Base-by-base conservation (phyloP, 2,888 invertebrate genomes). In the Thecocarcelia acutangulata region DNA sequence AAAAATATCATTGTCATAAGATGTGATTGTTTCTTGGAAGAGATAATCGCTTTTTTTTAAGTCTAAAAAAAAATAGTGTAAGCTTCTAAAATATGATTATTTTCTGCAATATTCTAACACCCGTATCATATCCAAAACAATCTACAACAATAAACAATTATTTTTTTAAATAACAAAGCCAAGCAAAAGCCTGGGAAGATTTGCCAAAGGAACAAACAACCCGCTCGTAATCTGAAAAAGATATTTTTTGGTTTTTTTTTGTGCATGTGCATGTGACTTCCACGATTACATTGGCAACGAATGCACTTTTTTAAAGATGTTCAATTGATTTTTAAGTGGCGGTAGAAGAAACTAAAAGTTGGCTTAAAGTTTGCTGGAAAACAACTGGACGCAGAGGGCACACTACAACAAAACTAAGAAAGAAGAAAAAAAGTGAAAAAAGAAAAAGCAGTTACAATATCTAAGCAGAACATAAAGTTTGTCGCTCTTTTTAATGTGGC, bases 391-490 rank as follows among this genome's bases (percentile, higher is more conserved):
- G 17, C 21, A 28, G 17, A 19, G 9, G 5, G 3, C 24, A 24
- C n/a, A n/a, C n/a, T n/a, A n/a, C n/a, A n/a, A n/a, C n/a, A n/a
- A n/a, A n/a, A n/a, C n/a, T n/a, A n/a, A n/a, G n/a, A n/a, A n/a
- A n/a, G 3, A 28, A 4, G 28, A 28, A 28, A 3, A 6, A 28
- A 28, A 28, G 28, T 4, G 8, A 9, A 46, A 21, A 8, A 61
- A 76, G 74, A 17, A 21, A 64, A 70, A 80, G 64, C 56, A 54
- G 24, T 64, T 58, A 70, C 56, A 52, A 54, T 64, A 78, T 78
- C 68, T 74, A 44, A 54, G 40, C 40, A 76, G 74, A 82, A 74
- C 77, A 78, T 40, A 75, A 68, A 78, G 48, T 82, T 82, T 82
- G 82, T 82, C 82, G 82, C 82, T 78, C 50, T 58, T 80, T 72